Evolutionary conservation across 2,113 vertebrate genomes (phyloP).

Genomic region (Calidris pygmaea): DNA sequence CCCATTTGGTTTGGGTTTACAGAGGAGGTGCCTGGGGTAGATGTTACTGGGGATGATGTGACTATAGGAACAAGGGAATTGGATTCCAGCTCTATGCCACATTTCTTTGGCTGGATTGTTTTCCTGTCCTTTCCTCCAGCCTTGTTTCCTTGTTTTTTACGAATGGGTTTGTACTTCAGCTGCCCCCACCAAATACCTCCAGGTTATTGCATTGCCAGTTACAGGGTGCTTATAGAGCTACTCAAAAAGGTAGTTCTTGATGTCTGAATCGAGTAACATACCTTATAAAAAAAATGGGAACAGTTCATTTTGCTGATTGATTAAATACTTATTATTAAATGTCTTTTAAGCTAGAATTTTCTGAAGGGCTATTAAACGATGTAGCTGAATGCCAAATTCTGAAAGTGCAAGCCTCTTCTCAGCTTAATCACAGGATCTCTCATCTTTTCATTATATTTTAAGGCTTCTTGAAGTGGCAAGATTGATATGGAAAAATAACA

Average conservation of each 20-base stretch:
- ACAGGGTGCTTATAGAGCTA: not conserved
- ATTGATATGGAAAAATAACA: conserved; percentile 39
- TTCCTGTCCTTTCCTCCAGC: not conserved
- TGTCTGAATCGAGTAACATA: not conserved
- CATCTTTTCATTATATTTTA: conserved; percentile 11
- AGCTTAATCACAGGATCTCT: conserved; percentile 28
- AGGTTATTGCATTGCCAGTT: not conserved
- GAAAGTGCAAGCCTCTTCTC: not conserved
- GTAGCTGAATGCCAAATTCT: not conserved
- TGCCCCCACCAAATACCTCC: not conserved
- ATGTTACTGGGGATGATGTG: not conserved
- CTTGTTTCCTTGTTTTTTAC: not conserved
- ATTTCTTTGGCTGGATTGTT: not conserved
- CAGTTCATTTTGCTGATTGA: not conserved
- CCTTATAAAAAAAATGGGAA: not conserved
- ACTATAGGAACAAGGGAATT: not conserved
- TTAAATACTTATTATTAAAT: conserved; percentile 6
- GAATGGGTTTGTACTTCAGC: not conserved
- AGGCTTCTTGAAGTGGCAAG: conserved; percentile 27
- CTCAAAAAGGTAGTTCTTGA: not conserved
- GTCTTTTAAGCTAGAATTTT: conserved; percentile 6
- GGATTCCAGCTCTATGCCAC: not conserved
- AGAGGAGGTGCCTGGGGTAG: not conserved
- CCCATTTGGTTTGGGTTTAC: not conserved
- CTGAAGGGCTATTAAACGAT: not conserved